Evolutionary conservation across 2,888 invertebrate genomes (phyloP).

Genomic region (Ophion ventricosus): DNA sequence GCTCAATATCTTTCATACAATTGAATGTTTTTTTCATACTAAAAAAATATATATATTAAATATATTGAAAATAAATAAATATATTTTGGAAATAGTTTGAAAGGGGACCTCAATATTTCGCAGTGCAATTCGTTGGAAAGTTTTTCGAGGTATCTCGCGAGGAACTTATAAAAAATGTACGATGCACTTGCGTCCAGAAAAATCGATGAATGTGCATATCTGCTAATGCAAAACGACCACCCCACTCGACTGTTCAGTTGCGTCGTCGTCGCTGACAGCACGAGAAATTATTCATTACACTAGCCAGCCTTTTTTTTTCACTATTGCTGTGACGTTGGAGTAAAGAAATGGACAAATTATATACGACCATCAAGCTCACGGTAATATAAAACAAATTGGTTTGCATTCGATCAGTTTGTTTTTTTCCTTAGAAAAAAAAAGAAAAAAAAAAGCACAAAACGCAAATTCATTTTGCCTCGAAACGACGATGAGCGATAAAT

Average conservation of each 20-base stretch:
- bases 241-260: not conserved
- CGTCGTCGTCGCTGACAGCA: not conserved
- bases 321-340: not conserved
- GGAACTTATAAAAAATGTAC: not conserved
- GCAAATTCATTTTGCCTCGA: not conserved
- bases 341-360: not conserved
- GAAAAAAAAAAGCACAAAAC: not conserved
- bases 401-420: not conserved
- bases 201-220: slow-evolving; percentile 8
- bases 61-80: not conserved
- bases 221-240: not conserved
- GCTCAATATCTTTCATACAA: too few species aligned
- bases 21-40: not conserved
- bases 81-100: not conserved
- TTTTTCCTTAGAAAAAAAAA: not conserved
- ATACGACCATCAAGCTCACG: not conserved
- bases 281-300: slow-evolving; percentile 1
- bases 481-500: not conserved
- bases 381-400: not conserved
- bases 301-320: slow-evolving; percentile 4
- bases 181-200: not conserved
- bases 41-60: not conserved
- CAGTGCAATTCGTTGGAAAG: not conserved
- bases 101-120: not conserved
- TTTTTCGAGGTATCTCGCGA: not conserved